phyloP scores from a whole-genome alignment of 2,888 invertebrate genomes.

The Linnaemya tessellans region DNA sequence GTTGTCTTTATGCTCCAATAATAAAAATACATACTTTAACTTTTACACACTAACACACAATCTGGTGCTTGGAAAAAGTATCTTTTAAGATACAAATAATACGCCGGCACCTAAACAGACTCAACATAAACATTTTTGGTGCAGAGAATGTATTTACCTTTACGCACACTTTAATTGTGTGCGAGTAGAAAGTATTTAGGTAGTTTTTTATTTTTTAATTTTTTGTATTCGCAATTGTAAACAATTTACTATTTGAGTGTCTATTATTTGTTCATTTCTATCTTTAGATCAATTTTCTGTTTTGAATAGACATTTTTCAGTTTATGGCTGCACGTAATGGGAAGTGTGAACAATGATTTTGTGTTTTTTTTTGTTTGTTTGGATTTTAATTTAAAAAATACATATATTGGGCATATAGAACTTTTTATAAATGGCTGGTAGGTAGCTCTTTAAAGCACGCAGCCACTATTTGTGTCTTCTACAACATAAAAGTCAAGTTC shows the following conservation, averaged over 20 bases:
- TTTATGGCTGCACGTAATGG: not conserved
- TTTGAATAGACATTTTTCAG: not conserved
- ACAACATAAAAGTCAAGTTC: constrained; percentile 19
- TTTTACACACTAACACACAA: not conserved
- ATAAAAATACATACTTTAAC: constrained; percentile 31
- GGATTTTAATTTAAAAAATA: constrained; percentile 5
- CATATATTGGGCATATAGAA: not conserved
- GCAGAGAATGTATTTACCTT: not conserved
- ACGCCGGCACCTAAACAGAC: constrained; percentile 43
- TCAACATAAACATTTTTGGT: constrained; percentile 4
- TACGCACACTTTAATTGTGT: not conserved
- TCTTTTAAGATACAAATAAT: constrained; percentile 31
- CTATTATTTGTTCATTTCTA: not conserved
- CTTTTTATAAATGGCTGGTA: not conserved
- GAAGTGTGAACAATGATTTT: constrained; percentile 5
- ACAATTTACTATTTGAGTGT: constrained; percentile 42
- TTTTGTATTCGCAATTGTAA: constrained; percentile 38
- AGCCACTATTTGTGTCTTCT: not conserved
- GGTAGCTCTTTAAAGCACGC: constrained; percentile 22
- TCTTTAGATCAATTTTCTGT: not conserved
- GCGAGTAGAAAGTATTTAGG: not conserved
- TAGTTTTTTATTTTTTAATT: not conserved
- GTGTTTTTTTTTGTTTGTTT: not conserved
- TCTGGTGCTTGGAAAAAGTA: not conserved
- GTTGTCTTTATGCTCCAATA: constrained; percentile 59